These are phyloP conservation scores for Pangasianodon gigas DNA, from an alignment of 2,113 vertebrate species.

Conservation along the genomic window DNA sequence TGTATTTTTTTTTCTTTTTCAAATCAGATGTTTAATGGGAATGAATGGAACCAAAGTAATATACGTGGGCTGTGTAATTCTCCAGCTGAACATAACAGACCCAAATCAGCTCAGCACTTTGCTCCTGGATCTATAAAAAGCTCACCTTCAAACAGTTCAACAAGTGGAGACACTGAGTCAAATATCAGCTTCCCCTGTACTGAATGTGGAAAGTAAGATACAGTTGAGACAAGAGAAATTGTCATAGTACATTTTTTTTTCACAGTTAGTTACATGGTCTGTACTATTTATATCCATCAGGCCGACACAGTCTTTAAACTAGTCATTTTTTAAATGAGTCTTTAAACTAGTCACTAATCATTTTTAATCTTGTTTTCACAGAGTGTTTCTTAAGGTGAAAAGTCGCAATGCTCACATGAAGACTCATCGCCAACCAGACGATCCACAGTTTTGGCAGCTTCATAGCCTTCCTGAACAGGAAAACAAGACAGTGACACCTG, in stretches of 20 bases:
- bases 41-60: conserved; percentile 77
- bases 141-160: conserved; percentile 83
- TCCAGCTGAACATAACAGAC: conserved; percentile 60
- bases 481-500: conserved; percentile 21
- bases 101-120: conserved; percentile 72
- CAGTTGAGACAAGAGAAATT: neutral
- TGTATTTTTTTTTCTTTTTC: neutral
- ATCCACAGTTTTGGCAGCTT: conserved; percentile 62
- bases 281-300: neutral
- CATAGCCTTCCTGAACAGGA: conserved; percentile 33
- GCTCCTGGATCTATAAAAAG: conserved; percentile 80
- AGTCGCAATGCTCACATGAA: conserved; percentile 92
- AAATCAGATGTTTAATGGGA: conserved; percentile 77
- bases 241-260: neutral
- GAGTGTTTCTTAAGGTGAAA: conserved; percentile 89
- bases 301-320: neutral
- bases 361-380: conserved; percentile 52
- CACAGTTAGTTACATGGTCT: conserved; percentile 2
- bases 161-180: conserved; percentile 80
- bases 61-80: conserved; percentile 65
- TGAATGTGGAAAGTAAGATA: conserved; percentile 84
- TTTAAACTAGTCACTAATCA: neutral
- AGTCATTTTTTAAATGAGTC: neutral
- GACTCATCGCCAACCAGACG: conserved; percentile 84
- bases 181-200: conserved; percentile 84